Evolutionary conservation across 2,797 vertebrate genomes (phyloP), one percentile per base, ranked within the genome.

Genomic region (Arrhamphus sclerolepis): DNA sequence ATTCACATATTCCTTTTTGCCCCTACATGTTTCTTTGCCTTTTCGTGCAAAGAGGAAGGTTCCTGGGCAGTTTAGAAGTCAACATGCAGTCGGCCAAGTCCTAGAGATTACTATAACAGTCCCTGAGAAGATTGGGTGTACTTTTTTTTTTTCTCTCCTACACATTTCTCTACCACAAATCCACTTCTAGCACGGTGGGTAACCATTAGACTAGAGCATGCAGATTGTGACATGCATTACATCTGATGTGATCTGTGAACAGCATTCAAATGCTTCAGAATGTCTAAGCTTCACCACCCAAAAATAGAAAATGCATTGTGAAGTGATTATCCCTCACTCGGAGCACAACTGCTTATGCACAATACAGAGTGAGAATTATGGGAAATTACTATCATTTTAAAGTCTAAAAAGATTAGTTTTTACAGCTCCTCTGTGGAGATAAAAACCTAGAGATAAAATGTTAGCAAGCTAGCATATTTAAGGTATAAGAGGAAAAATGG

Each of bases 191-290:
- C 84, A 86, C 77, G 78, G 85, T 81, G 85, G 87, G 84, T 85
- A 88, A 87, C 83, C 81, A 78, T 89, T 86, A 83, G 72, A 91
- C 85, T 89, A 90, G 87, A 90, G 89, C 88, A 89, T 88, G 85
- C 89, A 87, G 72, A 76, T 86, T 74, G 83, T 86, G 84, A 88
- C 90, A 90, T 92, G 90, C 88, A 88, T 86, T 90, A 83, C 74
- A 72, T 86, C 77, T 69, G 76, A 88, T 79, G 82, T 87, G 87
- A 91, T 74, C 70, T 66, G 76, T 84, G 81, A 89, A 87, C 65
- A 72, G 74, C 76, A 80, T 89, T 88, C 83, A 78, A 75, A 70
- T 78, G 56, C 66, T 80, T 68, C 52, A 69, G 56, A 68, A 77
- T 57, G 40, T 78, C 70, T 70, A 60, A 55, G 60, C 69, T 77